Percentiles rank a stretch among this genome's conserved stretches.
These are phyloP conservation scores for Monodelphis domestica DNA, from an alignment of 2,797 vertebrate species.

Conservation along the genomic window DNA sequence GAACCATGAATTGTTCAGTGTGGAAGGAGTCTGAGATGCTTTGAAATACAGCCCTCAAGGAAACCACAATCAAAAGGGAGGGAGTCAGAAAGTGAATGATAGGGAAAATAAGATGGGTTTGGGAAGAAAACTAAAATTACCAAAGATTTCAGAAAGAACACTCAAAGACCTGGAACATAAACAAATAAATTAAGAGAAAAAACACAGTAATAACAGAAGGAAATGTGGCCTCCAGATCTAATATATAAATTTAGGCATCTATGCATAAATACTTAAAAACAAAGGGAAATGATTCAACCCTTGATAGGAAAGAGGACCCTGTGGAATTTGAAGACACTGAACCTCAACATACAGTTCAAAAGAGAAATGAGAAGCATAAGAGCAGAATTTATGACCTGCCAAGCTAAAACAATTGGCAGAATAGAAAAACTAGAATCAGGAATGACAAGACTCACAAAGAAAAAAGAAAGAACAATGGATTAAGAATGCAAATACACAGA, in stretches of 20 bases:
- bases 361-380: neutral
- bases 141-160: neutral
- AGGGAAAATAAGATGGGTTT: neutral
- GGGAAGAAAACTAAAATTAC: neutral
- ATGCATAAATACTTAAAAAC: neutral
- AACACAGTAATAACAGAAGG: neutral
- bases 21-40: neutral
- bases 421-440: neutral
- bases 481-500: neutral
- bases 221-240: neutral
- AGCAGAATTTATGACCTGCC: neutral
- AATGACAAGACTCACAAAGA: neutral
- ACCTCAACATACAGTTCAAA: neutral
- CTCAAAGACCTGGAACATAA: neutral
- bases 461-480: neutral
- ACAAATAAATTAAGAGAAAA: neutral
- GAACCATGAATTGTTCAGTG: neutral
- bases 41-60: neutral
- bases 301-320: neutral
- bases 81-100: neutral
- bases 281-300: neutral
- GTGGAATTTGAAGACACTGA: neutral
- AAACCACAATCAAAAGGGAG: neutral
- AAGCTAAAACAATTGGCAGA: neutral
- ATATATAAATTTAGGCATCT: neutral